Conservation (phyloP, 2,113 vertebrate species). For the Globicephala melas region DNA sequence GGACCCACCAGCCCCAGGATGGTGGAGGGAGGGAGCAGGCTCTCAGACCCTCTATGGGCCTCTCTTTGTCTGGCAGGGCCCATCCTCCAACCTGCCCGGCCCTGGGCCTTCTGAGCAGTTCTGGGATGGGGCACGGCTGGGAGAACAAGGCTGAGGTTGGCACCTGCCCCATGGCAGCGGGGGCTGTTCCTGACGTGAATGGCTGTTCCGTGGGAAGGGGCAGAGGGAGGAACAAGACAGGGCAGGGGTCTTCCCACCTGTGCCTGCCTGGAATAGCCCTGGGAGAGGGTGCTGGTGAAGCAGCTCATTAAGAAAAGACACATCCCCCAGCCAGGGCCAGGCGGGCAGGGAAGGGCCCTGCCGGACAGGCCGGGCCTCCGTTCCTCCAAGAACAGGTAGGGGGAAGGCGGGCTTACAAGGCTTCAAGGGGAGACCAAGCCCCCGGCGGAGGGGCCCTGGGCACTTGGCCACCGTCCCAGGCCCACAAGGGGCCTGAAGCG, state of each 20-base stretch:
- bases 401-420: background rate
- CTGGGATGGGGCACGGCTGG: background rate
- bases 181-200: no score
- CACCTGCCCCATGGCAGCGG: background rate
- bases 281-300: background rate
- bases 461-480: background rate
- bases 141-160: background rate
- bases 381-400: background rate
- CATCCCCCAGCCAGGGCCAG: background rate
- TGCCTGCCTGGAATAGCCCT: background rate
- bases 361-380: background rate
- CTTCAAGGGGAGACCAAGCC: background rate
- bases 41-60: background rate
- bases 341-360: background rate
- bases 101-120: background rate
- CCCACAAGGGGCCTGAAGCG: background rate
- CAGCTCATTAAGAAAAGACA: background rate
- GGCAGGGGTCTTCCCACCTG: background rate
- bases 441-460: rapidly evolving
- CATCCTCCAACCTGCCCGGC: background rate
- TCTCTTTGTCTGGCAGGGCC: background rate
- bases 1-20: rapidly evolving
- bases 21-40: background rate
- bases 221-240: background rate
- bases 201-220: background rate